phyloP scores from a whole-genome alignment of 2,888 invertebrate species.

The Onthophagus sagittarius region DNA sequence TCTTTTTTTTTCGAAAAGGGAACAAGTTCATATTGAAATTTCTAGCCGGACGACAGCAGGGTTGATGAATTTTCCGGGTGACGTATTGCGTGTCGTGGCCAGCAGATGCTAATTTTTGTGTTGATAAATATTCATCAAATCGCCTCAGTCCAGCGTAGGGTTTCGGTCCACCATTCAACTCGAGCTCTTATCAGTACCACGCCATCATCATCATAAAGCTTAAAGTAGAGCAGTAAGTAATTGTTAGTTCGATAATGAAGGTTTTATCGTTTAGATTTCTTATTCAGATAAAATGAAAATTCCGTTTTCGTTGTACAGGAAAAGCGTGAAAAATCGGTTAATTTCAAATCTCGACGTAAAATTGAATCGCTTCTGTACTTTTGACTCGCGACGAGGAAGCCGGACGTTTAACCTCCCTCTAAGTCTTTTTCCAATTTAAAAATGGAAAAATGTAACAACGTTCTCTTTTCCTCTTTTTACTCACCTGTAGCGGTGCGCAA shows the following conservation, averaged over 20 bases:
- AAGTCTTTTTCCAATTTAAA: background rate
- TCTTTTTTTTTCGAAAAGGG: background rate
- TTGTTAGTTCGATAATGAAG: background rate
- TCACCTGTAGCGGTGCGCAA: background rate
- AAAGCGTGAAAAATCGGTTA: background rate
- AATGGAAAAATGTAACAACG: background rate
- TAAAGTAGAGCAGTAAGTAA: background rate
- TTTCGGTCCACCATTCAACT: background rate
- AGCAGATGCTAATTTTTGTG: background rate
- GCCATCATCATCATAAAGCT: background rate
- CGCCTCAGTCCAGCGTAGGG: background rate
- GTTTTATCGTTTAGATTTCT: background rate
- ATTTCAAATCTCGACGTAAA: background rate
- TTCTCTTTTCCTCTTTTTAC: background rate
- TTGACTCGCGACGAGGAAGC: background rate
- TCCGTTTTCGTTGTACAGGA: background rate
- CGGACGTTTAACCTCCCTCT: background rate
- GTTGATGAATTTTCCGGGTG: background rate
- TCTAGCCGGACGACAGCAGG: background rate
- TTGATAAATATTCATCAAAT: background rate
- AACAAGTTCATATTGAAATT: background rate
- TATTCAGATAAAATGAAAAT: background rate
- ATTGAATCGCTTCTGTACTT: background rate
- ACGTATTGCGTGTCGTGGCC: background rate
- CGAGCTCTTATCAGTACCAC: background rate